A percentile compares a stretch with the other conserved stretches of the same genome.
Conservation (phyloP, 2,888 invertebrate species). For the Trachelus tabidus region DNA sequence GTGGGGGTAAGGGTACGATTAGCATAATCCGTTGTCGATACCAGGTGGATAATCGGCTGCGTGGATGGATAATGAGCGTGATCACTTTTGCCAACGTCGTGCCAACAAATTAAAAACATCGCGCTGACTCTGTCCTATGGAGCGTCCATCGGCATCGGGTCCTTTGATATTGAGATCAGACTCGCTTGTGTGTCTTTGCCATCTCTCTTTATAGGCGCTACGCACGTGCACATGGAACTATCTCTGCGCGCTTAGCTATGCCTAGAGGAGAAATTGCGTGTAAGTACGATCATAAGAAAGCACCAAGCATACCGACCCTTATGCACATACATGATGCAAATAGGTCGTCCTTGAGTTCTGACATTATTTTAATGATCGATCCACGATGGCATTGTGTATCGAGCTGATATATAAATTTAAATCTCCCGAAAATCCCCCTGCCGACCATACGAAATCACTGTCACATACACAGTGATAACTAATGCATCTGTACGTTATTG, state of each 20-base stretch:
- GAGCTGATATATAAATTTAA: neutral
- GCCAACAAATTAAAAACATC: slow-evolving; percentile 32
- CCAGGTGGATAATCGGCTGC: slow-evolving; percentile 14
- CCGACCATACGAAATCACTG: neutral
- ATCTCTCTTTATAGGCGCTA: neutral
- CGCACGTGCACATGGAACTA: neutral
- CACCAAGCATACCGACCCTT: neutral
- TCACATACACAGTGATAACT: neutral
- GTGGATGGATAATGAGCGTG: neutral
- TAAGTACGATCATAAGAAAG: neutral
- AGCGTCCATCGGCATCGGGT: slow-evolving; percentile 33
- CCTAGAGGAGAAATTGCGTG: neutral
- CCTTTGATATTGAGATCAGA: slow-evolving; percentile 47
- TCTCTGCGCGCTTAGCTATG: neutral
- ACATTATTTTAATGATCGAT: neutral
- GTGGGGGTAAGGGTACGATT: slow-evolving; percentile 14
- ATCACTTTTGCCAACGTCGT: slow-evolving; percentile 5
- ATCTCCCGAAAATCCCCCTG: neutral
- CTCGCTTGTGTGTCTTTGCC: slow-evolving; percentile 18
- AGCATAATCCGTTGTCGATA: slow-evolving; percentile 20
- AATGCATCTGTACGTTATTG: neutral
- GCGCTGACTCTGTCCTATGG: neutral
- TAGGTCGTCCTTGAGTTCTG: neutral
- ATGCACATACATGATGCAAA: no score
- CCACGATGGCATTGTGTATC: neutral